phyloP scores from a whole-genome alignment of 2,888 invertebrate genomes.

The Thecophora atra region DNA sequence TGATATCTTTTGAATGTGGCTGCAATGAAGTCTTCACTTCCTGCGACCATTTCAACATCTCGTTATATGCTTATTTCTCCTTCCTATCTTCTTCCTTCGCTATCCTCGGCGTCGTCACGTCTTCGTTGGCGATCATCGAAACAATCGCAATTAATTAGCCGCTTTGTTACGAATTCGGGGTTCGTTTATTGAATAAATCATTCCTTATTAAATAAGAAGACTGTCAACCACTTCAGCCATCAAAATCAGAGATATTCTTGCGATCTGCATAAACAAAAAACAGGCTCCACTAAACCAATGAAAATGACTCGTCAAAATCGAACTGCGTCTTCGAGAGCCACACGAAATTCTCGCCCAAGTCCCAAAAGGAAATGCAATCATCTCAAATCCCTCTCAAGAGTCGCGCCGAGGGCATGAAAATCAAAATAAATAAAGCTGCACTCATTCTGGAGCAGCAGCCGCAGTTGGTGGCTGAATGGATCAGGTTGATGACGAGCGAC shows the following conservation, averaged over 20 bases:
- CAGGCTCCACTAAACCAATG: slow-evolving; percentile 44
- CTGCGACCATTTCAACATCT: background rate
- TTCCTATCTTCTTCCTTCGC: background rate
- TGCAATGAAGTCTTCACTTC: background rate
- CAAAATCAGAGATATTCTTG: background rate
- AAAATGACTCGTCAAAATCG: slow-evolving; percentile 49
- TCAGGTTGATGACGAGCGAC: slow-evolving; percentile 27
- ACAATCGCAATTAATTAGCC: slow-evolving; percentile 45
- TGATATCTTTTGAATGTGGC: slow-evolving; percentile 1
- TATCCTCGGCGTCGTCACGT: slow-evolving; percentile 26
- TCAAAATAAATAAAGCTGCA: slow-evolving; percentile 23
- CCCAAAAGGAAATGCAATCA: slow-evolving; percentile 55
- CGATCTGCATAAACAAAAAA: slow-evolving; percentile 9
- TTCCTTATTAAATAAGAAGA: background rate
- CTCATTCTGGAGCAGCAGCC: background rate
- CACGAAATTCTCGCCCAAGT: slow-evolving; percentile 5
- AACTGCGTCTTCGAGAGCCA: background rate
- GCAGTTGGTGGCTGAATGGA: slow-evolving; percentile 13
- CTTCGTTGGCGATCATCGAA: slow-evolving; percentile 29
- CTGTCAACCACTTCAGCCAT: no score
- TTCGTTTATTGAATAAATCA: background rate
- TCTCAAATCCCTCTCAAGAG: slow-evolving; percentile 58
- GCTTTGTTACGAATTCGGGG: slow-evolving; percentile 16
- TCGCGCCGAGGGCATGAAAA: slow-evolving; percentile 26
- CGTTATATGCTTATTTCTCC: background rate